Conservation (phyloP, 2,113 vertebrate genomes). For the Propithecus coquereli region DNA sequence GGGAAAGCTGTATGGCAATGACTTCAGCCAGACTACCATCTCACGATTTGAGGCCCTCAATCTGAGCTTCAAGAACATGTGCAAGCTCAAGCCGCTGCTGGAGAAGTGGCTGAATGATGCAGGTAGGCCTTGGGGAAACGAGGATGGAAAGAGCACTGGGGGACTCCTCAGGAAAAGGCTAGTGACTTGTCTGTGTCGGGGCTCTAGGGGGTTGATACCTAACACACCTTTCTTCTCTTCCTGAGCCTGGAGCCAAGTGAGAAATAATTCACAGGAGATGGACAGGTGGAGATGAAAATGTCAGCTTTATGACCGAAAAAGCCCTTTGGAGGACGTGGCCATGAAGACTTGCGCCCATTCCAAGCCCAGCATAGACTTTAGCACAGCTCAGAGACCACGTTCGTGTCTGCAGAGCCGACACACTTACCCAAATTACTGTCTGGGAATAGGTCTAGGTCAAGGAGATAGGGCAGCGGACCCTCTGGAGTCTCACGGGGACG, state of each 20-base stretch:
- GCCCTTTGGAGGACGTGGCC: not conserved
- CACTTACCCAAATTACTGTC: not conserved
- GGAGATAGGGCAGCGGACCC: too few relatives aligned
- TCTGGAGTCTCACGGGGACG: not conserved
- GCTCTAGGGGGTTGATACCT: not conserved
- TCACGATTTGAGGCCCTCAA: slow-evolving; percentile 98
- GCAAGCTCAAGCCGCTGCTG: slow-evolving; percentile 97
- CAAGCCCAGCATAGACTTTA: not conserved
- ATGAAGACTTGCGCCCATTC: not conserved
- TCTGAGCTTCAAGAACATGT: slow-evolving; percentile 99
- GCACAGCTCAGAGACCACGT: not conserved
- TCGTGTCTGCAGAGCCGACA: not conserved
- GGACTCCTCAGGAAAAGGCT: not conserved
- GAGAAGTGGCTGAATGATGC: slow-evolving; percentile 99
- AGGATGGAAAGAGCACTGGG: accelerated
- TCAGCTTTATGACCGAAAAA: not conserved
- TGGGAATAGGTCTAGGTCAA: not conserved
- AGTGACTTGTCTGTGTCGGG: not conserved
- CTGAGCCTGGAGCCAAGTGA: not conserved
- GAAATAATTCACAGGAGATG: not conserved
- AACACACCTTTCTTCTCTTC: not conserved
- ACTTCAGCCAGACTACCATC: slow-evolving; percentile 99
- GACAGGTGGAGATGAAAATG: not conserved
- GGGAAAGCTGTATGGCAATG: slow-evolving; percentile 98
- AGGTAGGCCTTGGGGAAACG: slow-evolving; percentile 79